Evolutionary conservation across 2,113 vertebrate species (phyloP).

Genomic region (Pomatostomus ruficeps): DNA sequence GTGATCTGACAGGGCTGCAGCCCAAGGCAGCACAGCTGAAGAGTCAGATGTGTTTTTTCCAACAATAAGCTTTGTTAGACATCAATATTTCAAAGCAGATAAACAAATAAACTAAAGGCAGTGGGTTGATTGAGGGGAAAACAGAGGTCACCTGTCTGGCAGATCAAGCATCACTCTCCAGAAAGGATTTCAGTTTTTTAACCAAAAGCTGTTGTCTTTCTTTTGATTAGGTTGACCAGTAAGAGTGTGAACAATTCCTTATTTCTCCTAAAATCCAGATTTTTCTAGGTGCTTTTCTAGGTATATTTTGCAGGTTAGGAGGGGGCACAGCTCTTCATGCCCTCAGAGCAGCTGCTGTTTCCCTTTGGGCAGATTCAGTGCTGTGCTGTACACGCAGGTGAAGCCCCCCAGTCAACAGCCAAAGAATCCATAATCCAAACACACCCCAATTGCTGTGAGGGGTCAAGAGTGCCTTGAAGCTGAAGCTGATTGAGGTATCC

Average conservation of each 20-base stretch:
- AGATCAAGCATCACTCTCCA: neutral
- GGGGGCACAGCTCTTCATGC: neutral
- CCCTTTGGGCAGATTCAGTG: neutral
- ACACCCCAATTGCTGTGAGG: neutral
- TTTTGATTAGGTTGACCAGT: neutral
- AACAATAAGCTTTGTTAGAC: neutral
- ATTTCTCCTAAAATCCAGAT: neutral
- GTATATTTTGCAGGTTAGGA: neutral
- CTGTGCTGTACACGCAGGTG: neutral
- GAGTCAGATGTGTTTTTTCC: neutral
- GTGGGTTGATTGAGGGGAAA: neutral
- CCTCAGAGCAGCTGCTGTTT: neutral
- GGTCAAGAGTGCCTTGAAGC: neutral
- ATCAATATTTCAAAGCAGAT: constrained; percentile 22
- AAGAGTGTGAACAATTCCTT: neutral
- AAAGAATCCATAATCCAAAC: neutral
- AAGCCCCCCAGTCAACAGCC: neutral
- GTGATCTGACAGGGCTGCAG: neutral
- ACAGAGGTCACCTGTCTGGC: neutral
- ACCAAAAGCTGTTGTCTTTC: neutral
- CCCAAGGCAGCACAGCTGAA: neutral
- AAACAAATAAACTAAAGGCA: constrained; percentile 20
- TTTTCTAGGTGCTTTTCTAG: neutral
- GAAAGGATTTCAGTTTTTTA: neutral
- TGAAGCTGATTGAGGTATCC: neutral